phyloP scores from a whole-genome alignment of 2,113 vertebrate species.

The Myiopsitta monachus region DNA sequence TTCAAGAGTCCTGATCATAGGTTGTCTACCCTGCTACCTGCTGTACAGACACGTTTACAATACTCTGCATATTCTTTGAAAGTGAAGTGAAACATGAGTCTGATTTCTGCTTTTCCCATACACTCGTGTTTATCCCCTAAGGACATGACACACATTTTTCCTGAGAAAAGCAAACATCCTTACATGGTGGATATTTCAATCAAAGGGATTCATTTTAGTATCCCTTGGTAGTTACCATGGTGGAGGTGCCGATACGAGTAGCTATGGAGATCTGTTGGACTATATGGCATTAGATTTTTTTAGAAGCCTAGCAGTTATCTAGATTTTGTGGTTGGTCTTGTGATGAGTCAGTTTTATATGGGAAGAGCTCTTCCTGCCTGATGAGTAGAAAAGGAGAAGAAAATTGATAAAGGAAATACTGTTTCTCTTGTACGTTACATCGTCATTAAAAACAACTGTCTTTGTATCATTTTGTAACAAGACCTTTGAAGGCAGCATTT shows the following conservation, averaged over 20 bases:
- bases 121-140: not conserved
- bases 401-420: not conserved
- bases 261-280: not conserved
- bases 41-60: not conserved
- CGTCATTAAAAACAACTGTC: not conserved
- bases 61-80: not conserved
- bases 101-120: not conserved
- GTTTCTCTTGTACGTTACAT: not conserved
- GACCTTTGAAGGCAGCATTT: slow-evolving; percentile 8
- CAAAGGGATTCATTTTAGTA: not conserved
- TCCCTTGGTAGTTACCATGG: not conserved
- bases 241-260: not conserved
- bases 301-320: not conserved
- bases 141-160: not conserved
- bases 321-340: not conserved
- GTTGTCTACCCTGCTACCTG: not conserved
- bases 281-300: not conserved
- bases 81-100: not conserved
- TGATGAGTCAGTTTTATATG: not conserved
- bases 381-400: not conserved
- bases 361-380: not conserved
- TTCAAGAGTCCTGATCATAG: not conserved
- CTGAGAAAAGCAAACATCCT: not conserved
- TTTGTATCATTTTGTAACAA: not conserved
- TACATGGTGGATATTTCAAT: not conserved